These are phyloP conservation scores for Drosophila subpulchrella DNA, from an alignment of 1,140 invertebrate genomes.

Conservation along the genomic window DNA sequence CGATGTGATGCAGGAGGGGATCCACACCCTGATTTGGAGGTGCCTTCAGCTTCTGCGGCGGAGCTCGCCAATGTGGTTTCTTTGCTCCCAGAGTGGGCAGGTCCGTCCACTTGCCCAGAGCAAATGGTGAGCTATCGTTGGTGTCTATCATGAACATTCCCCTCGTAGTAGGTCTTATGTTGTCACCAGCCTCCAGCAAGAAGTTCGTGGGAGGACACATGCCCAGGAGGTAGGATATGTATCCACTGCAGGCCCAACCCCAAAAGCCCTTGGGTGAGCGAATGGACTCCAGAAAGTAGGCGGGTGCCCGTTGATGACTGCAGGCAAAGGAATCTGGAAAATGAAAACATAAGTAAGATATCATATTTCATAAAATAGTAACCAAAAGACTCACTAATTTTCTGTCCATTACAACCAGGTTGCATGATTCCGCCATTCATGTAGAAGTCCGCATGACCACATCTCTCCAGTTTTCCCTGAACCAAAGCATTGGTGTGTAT, in stretches of 20 bases:
- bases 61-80: conserved; percentile 5
- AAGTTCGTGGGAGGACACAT: conserved; percentile 85
- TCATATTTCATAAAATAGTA: too few species aligned
- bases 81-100: conserved; percentile 66
- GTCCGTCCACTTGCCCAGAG: conserved; percentile 81
- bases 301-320: conserved; percentile 88
- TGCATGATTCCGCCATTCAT: conserved; percentile 90
- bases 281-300: conserved; percentile 90
- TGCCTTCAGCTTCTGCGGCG: conserved; percentile 8
- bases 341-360: neutral
- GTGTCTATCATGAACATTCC: conserved; percentile 81
- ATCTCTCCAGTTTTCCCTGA: conserved; percentile 87
- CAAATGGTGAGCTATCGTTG: conserved; percentile 76
- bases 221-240: conserved; percentile 86
- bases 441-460: conserved; percentile 90
- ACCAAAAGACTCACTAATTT: conserved; percentile 43
- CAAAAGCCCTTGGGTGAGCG: conserved; percentile 88
- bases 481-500: conserved; percentile 90
- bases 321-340: conserved; percentile 85
- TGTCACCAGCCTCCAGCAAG: conserved; percentile 76
- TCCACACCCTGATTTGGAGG: conserved; percentile 49
- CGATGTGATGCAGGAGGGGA: conserved; percentile 74
- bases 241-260: conserved; percentile 88
- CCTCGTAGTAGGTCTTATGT: conserved; percentile 57
- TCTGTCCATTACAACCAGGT: conserved; percentile 85